Evolutionary conservation across 2,797 vertebrate species (phyloP).

Genomic region (Tinamus major): DNA sequence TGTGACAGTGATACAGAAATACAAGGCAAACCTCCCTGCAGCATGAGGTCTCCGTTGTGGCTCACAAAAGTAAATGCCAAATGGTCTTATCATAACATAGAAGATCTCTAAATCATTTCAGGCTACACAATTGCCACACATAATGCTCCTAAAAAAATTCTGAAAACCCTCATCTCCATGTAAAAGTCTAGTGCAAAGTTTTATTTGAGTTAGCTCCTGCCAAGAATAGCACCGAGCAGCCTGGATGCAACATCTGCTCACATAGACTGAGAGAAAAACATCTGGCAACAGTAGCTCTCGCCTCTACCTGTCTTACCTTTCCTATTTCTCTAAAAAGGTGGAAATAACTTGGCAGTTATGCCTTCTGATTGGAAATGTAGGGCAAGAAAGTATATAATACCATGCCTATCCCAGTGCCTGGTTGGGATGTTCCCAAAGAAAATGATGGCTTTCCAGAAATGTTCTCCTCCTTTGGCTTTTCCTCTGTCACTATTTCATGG

Average conservation of each 20-base stretch:
- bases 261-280: constrained; percentile 2
- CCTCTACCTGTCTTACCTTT: neutral
- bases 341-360: neutral
- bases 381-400: neutral
- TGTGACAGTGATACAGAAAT: constrained; percentile 41
- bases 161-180: neutral
- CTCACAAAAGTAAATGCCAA: constrained; percentile 62
- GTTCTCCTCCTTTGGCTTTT: neutral
- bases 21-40: constrained; percentile 43
- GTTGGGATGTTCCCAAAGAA: neutral
- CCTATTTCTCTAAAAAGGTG: neutral
- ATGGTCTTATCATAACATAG: constrained; percentile 33
- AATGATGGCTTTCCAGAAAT: neutral
- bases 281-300: constrained; percentile 10
- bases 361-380: neutral
- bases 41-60: constrained; percentile 56
- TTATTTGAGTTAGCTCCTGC: constrained; percentile 47
- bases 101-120: constrained; percentile 64
- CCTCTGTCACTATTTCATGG: neutral
- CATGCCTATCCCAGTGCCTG: no score
- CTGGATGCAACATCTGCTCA: constrained; percentile 52
- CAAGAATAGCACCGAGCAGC: constrained; percentile 48
- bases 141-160: neutral
- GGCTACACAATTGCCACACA: constrained; percentile 29
- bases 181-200: neutral